Conservation (phyloP, 2,797 vertebrate genomes). For the Oryzias sinensis region DNA sequence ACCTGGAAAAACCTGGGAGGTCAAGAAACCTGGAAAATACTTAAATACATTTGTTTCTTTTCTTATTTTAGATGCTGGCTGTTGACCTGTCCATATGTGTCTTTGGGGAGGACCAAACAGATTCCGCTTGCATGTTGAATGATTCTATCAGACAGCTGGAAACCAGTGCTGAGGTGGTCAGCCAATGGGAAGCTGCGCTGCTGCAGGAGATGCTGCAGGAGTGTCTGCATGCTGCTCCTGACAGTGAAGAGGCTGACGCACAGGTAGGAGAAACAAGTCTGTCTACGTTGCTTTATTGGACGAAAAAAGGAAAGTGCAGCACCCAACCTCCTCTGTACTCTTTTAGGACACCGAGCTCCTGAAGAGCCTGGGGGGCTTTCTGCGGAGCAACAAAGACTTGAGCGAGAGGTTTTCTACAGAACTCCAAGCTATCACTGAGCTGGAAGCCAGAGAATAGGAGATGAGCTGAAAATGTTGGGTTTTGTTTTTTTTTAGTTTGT, state of each 20-base stretch:
- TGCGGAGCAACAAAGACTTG: constrained; percentile 66
- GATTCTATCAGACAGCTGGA: constrained; percentile 56
- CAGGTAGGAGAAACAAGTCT: constrained; percentile 28
- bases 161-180: constrained; percentile 45
- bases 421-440: constrained; percentile 44
- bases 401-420: constrained; percentile 56
- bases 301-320: not conserved
- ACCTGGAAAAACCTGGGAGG: too few relatives aligned
- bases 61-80: constrained; percentile 66
- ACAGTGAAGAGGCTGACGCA: constrained; percentile 15
- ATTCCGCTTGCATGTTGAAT: constrained; percentile 37
- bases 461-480: too few relatives aligned
- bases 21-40: accelerated
- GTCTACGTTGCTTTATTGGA: not conserved
- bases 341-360: constrained; percentile 48
- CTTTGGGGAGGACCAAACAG: constrained; percentile 59
- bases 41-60: not conserved
- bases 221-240: constrained; percentile 34
- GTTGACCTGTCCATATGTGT: constrained; percentile 72
- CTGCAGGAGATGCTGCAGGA: constrained; percentile 77
- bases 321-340: not conserved
- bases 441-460: constrained; percentile 11
- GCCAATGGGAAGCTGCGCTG: constrained; percentile 76
- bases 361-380: constrained; percentile 55
- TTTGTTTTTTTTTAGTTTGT: too few relatives aligned